Evolutionary conservation across 1,140 invertebrate genomes (phyloP).

Genomic region (Aphis gossypii): DNA sequence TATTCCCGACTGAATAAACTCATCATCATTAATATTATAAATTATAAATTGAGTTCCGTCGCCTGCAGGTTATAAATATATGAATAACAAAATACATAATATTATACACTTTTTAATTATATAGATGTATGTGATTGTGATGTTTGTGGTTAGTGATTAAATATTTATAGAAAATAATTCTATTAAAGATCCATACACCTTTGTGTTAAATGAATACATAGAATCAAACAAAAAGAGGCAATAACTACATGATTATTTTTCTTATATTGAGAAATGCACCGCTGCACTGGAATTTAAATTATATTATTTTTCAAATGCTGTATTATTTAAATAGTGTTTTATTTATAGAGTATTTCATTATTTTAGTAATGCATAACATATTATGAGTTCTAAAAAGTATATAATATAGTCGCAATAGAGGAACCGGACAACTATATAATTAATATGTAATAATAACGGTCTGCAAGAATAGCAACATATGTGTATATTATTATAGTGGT

Average conservation of each 20-base stretch:
- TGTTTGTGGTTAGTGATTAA: background rate
- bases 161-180: background rate
- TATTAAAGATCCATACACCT: background rate
- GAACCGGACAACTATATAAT: background rate
- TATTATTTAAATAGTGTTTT: background rate
- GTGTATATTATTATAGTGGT: background rate
- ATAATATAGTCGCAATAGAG: background rate
- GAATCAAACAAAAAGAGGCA: background rate
- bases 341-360: background rate
- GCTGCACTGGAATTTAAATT: background rate
- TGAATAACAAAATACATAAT: slow-evolving; percentile 6
- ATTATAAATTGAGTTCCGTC: background rate
- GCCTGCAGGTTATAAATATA: background rate
- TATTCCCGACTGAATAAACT: slow-evolving; percentile 28
- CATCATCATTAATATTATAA: background rate
- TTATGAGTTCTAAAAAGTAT: background rate
- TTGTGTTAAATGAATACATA: background rate
- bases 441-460: slow-evolving; percentile 9
- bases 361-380: background rate
- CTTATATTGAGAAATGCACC: background rate
- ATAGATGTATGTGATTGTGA: background rate
- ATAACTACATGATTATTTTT: background rate
- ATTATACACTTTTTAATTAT: background rate
- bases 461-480: background rate
- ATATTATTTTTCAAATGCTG: background rate